Percentiles rank a stretch among this genome's conserved stretches.
These are phyloP conservation scores for Sitta carolinensis DNA, from an alignment of 2,797 vertebrate genomes.

Conservation along the genomic window DNA sequence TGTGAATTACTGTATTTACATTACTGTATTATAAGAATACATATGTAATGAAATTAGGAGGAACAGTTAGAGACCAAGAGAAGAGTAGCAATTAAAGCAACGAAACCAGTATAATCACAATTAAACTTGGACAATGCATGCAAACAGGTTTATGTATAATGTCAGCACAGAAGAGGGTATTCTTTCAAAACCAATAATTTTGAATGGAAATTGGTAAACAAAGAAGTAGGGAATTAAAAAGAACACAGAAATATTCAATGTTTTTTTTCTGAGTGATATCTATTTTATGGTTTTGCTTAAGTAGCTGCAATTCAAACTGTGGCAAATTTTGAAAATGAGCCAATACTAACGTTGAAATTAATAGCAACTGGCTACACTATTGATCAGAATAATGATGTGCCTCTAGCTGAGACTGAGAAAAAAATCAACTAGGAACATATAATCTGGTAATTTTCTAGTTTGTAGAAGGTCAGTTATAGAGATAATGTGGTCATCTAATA, in stretches of 20 bases:
- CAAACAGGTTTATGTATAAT: not conserved
- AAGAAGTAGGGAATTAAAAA: not conserved
- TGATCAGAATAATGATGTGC: not conserved
- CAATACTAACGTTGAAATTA: not conserved
- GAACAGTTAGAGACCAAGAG: not conserved
- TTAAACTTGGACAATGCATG: not conserved
- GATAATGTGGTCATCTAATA: not conserved
- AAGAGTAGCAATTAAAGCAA: not conserved
- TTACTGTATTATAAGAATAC: not conserved
- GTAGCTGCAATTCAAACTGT: not conserved
- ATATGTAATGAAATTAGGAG: not conserved
- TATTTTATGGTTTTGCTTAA: not conserved
- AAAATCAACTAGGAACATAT: not conserved
- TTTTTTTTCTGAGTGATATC: not conserved
- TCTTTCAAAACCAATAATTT: not conserved
- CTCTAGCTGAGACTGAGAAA: conserved; percentile 11
- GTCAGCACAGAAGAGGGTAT: not conserved
- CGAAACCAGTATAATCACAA: not conserved
- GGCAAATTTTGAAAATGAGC: not conserved
- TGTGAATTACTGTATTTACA: not conserved
- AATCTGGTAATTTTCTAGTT: not conserved
- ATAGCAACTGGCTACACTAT: not conserved
- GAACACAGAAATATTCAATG: not conserved
- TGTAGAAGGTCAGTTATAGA: conserved; percentile 25
- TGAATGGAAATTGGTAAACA: not conserved